Base-by-base conservation (phyloP, 2,113 vertebrate genomes). In the Gadus chalcogrammus region DNA sequence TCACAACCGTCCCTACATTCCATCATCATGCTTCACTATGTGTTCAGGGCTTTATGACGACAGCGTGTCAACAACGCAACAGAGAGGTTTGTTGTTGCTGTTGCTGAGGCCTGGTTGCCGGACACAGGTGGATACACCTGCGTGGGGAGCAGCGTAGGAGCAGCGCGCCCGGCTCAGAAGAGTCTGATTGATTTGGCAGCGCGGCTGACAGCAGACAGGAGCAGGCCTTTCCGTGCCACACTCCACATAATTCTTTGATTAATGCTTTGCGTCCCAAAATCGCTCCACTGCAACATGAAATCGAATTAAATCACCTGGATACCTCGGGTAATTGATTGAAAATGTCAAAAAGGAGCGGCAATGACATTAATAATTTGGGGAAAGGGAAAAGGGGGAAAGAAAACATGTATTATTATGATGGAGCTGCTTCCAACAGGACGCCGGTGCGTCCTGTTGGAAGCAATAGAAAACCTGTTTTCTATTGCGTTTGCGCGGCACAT, bases 301-400 rank as follows among this genome's bases (percentile, higher is more conserved):
- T 90, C 86, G 72, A 89, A 91, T 91, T 75, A 90, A 90, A 87
- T 91, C 88, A 91, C 88, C 87, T 89, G 84, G 88, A 90, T 91
- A 84, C 83, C 76, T 89, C 89, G 86, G 80, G 79, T 88, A 89
- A 92, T 90, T 91, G 85, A 92, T 92, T 88, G 78, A 77, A 85
- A 83, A 77, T 83, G 89, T 87, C 89, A 86, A 66, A 78, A 76
- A 79, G 52, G 55, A 61, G 56, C 8, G 38, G 52, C 61, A 64
- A 65, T 77, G 48, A 35, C 84, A 89, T 92, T 87, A 84, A 88
- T 90, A 89, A 87, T 67, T 56, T 65, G 24, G 64, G 38, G 69
- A 64, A 63, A 48, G 8, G 11, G 42, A 48, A 48, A 48, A 48
- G 8, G 11, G 42, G 12, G 42, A 48, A 13, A 48, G 42, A 48